Conservation (phyloP, 2,888 invertebrate genomes). For the Clitarchus hookeri region DNA sequence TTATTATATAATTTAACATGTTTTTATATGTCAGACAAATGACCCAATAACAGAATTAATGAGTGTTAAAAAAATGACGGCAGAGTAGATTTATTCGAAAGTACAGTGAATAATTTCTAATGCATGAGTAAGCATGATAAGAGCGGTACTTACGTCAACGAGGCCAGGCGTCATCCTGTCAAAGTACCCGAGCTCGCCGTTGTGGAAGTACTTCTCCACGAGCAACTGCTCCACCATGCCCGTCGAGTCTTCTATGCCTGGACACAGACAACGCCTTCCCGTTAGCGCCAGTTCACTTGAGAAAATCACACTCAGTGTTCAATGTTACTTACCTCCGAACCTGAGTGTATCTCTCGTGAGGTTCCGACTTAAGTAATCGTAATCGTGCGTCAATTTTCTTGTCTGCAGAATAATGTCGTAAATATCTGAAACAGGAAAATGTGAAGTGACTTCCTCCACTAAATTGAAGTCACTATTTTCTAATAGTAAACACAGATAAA, state of each 20-base stretch:
- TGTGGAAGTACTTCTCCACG: slow-evolving; percentile 54
- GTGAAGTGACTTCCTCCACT: no score
- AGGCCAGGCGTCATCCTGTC: slow-evolving; percentile 55
- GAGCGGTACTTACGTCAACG: slow-evolving; percentile 54
- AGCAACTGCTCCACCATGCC: slow-evolving; percentile 55
- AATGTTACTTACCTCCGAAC: slow-evolving; percentile 45
- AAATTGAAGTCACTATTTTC: no score
- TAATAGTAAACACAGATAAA: no score
- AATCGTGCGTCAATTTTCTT: slow-evolving; percentile 43
- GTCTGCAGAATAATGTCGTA: slow-evolving; percentile 47
- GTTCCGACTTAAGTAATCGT: slow-evolving; percentile 46
- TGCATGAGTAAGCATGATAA: no score
- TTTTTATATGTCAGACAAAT: no score
- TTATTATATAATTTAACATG: no score
- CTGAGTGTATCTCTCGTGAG: slow-evolving; percentile 46
- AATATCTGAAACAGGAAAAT: slow-evolving; percentile 44
- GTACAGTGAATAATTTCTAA: no score
- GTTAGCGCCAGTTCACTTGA: background rate
- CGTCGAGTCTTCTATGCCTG: slow-evolving; percentile 55
- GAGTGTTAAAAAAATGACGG: no score
- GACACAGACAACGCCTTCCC: slow-evolving; percentile 33
- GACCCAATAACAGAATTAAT: no score
- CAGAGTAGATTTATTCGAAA: no score
- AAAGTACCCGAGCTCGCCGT: slow-evolving; percentile 53
- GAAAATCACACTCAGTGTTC: no score